Base-by-base conservation (phyloP, 1,140 invertebrate species). In the Trichoplusia ni region DNA sequence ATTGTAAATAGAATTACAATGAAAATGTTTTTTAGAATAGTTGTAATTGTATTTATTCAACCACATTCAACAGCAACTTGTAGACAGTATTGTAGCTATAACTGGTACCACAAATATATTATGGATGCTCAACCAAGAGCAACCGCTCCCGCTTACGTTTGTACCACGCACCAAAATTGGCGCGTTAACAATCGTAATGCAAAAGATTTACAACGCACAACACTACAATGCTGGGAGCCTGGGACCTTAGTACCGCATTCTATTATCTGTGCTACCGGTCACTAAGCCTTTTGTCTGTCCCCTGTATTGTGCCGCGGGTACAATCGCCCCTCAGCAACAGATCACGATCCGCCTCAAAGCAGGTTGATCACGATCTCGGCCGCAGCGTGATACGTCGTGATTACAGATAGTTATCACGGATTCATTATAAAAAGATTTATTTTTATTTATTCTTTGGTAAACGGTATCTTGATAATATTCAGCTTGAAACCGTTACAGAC, bases 131-230 rank as follows among this genome's bases (percentile, higher is more conserved):
- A n/a, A n/a, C n/a, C n/a, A 37, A 37, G n/a, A n/a, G n/a, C n/a
- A n/a, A 37, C 16, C 35, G 35, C 35, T 37, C 35, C 1, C 35
- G 35, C 13, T 37, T 13, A 14, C 2, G 2, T 14, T 7, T 7
- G 35, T 37, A 13, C 35, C 11, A 37, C 35, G 35, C 35, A 13
- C 35, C 35, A 37, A 1, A 1, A 31, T 1, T 37, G 11, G 13
- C n/a, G 33, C 35, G 35, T 13, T 14, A 14, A 37, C 35, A 14
- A 4, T 16, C 3, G 35, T 4, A 37, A 37, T 14, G 35, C 35
- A 37, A 11, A 37, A 16, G 13, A 37, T 44, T 47, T 40, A 42
- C 56, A 27, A 46, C 56, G 31, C 27, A 19, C 46, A 16, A 19
- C n/a, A 19, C 51, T 19, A 37, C 19, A 31, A 37, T 25, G 33